Evolutionary conservation across 2,113 vertebrate genomes (phyloP).

Genomic region (Motacilla tschutschensis): DNA sequence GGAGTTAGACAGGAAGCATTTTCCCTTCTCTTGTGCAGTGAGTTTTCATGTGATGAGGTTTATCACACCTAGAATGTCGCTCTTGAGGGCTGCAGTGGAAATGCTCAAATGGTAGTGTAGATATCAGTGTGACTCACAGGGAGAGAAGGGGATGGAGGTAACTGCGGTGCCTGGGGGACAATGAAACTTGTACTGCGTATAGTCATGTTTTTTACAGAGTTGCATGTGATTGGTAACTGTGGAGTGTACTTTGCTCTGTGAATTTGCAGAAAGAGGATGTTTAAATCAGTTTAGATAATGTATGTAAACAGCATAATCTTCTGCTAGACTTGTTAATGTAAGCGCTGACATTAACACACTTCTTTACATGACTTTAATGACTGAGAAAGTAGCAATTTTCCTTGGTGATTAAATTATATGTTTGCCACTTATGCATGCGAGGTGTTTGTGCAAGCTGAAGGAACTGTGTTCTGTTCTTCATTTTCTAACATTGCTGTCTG

Average conservation of each 20-base stretch:
- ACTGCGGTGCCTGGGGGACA: background rate
- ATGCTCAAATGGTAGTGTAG: background rate
- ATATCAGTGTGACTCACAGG: background rate
- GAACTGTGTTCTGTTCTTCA: background rate
- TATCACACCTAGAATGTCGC: background rate
- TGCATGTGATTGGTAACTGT: background rate
- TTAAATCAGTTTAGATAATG: conserved; percentile 54
- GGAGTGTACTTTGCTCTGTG: background rate
- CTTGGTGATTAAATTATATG: conserved; percentile 30
- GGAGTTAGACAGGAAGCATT: background rate
- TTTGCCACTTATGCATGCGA: background rate
- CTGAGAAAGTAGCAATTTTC: conserved; percentile 51
- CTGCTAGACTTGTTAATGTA: conserved; percentile 59
- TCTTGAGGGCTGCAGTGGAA: background rate
- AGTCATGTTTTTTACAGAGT: background rate
- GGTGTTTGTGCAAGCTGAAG: conserved; percentile 30
- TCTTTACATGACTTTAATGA: conserved; percentile 53
- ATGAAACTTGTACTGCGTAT: background rate
- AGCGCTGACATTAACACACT: conserved; percentile 54
- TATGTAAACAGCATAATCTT: conserved; percentile 59
- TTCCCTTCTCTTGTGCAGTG: background rate
- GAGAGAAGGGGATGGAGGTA: background rate
- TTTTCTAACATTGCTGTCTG: background rate
- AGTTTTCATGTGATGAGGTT: background rate
- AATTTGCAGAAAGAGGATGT: conserved; percentile 36